Conservation (phyloP, 2,797 vertebrate genomes). For the Tarsius wallacei region DNA sequence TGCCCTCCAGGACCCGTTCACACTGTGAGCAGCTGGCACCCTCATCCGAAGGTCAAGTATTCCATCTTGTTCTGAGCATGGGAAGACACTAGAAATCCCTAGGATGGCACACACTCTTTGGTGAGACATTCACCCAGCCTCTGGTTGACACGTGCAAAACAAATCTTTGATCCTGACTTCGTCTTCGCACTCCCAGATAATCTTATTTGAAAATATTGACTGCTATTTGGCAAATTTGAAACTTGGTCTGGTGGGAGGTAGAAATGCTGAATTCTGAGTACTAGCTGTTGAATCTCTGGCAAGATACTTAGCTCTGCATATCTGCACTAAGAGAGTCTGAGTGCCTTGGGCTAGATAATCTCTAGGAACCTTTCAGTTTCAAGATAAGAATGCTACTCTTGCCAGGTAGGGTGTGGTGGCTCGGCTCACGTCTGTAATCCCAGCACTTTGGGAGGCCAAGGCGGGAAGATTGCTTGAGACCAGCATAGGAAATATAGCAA, state of each 20-base stretch:
- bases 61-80: neutral
- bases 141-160: neutral
- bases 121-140: neutral
- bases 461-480: too few species aligned
- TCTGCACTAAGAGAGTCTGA: too few species aligned
- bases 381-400: neutral
- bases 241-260: neutral
- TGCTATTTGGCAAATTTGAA: constrained; percentile 17
- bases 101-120: accelerated
- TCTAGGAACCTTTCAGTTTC: neutral
- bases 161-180: neutral
- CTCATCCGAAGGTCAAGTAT: constrained; percentile 95
- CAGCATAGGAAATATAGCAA: too few species aligned
- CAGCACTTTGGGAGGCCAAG: too few species aligned
- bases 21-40: constrained; percentile 97
- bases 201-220: neutral
- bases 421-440: too few species aligned
- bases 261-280: neutral
- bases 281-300: neutral
- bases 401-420: neutral
- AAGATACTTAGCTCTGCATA: neutral
- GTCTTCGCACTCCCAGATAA: neutral
- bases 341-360: neutral
- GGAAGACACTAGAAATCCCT: neutral
- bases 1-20: constrained; percentile 97